Conservation (phyloP, 2,888 invertebrate species). For the Ennomos quercinarius region DNA sequence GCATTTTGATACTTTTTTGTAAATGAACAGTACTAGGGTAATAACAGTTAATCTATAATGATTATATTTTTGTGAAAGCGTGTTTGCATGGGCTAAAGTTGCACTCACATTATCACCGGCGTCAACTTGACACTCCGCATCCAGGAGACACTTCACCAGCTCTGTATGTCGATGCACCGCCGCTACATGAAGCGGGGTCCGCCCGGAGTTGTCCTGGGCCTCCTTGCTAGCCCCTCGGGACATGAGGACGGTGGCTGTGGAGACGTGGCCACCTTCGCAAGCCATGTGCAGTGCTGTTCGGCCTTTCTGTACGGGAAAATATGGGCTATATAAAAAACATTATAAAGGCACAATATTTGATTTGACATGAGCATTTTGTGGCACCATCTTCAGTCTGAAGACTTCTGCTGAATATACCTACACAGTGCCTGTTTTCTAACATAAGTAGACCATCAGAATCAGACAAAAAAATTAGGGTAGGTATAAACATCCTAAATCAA, state of each 20-base stretch:
- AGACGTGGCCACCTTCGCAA: constrained; percentile 88
- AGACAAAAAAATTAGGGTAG: not conserved
- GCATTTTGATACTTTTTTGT: too few relatives aligned
- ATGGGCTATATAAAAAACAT: not conserved
- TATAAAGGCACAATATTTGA: too few relatives aligned
- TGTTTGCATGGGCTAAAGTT: not conserved
- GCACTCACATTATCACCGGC: constrained; percentile 71
- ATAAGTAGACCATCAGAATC: too few relatives aligned
- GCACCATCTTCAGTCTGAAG: too few relatives aligned
- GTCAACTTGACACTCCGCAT: constrained; percentile 88
- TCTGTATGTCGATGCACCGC: constrained; percentile 91
- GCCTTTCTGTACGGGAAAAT: constrained; percentile 56
- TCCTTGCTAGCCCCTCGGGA: constrained; percentile 87
- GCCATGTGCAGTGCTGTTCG: constrained; percentile 90
- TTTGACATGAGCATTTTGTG: too few relatives aligned
- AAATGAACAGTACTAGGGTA: too few relatives aligned
- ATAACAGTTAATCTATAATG: too few relatives aligned
- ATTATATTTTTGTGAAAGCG: too few relatives aligned
- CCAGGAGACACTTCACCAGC: constrained; percentile 89
- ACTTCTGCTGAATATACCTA: too few relatives aligned
- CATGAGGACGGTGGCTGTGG: constrained; percentile 86
- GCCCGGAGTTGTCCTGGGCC: constrained; percentile 89
- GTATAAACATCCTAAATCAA: not conserved
- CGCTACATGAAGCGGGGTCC: constrained; percentile 91
- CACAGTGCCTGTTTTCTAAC: too few relatives aligned